These are phyloP conservation scores for Halcyon malimbica DNA, from an alignment of 2,113 vertebrate species.

Conservation along the genomic window DNA sequence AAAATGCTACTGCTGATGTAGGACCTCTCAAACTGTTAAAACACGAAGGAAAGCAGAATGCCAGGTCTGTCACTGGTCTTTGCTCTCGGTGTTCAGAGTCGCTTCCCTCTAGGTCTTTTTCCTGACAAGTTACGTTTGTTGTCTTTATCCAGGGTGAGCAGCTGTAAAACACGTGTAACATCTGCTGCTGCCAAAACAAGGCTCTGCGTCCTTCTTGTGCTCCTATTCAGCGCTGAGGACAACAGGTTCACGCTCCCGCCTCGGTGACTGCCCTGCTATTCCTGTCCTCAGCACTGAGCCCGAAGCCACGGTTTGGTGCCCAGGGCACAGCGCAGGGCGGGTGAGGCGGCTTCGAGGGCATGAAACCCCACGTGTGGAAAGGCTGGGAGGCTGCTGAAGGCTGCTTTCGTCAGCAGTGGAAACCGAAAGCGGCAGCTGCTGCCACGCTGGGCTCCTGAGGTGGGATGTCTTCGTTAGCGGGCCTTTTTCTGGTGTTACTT, in stretches of 20 bases:
- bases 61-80: not conserved
- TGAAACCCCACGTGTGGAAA: not conserved
- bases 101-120: not conserved
- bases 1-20: not conserved
- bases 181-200: not conserved
- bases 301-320: rapidly evolving
- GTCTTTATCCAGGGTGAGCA: not conserved
- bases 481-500: not conserved
- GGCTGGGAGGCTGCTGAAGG: not conserved
- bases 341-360: not conserved
- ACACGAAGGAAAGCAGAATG: not conserved
- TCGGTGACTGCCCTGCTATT: rapidly evolving
- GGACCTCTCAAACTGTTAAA: not conserved
- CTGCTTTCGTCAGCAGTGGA: not conserved
- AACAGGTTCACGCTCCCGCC: rapidly evolving
- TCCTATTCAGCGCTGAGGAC: rapidly evolving
- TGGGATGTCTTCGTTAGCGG: not conserved
- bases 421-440: conserved; percentile 28
- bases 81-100: not conserved
- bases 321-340: rapidly evolving
- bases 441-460: not conserved
- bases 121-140: not conserved
- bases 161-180: not conserved
- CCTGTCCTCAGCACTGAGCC: not conserved
- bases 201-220: not conserved